A percentile compares a stretch with the other conserved stretches of the same genome.
Evolutionary conservation across 1,140 invertebrate species (phyloP).

Genomic region (Drosophila sp.): DNA sequence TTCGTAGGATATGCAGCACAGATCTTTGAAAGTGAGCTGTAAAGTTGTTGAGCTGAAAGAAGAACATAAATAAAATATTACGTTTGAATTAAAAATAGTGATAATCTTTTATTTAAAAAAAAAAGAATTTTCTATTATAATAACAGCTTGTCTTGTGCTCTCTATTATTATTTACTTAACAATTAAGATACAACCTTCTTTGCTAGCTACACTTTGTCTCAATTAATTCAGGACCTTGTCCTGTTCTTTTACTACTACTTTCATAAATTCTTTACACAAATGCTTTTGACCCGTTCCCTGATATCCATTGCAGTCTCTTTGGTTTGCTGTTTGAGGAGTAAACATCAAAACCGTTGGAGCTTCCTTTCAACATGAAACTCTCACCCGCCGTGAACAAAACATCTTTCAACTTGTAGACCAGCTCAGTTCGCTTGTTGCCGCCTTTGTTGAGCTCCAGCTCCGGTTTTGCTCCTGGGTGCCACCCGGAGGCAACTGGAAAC

Average conservation of each 20-base stretch:
- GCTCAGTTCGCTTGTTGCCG: constrained; percentile 54
- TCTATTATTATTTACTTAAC: constrained; percentile 7
- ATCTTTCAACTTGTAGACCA: constrained; percentile 60
- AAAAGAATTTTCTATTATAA: not conserved
- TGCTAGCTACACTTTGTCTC: constrained; percentile 6
- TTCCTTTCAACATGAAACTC: constrained; percentile 71
- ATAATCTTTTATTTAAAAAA: too few species aligned
- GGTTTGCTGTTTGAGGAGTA: constrained; percentile 44
- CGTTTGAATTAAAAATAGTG: too few species aligned
- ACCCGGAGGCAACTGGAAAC: constrained; percentile 37
- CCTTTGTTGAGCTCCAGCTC: constrained; percentile 41
- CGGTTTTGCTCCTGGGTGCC: constrained; percentile 16
- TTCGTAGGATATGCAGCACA: not conserved
- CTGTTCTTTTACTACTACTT: not conserved
- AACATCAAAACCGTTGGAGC: constrained; percentile 64
- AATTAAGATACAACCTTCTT: not conserved
- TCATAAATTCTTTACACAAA: constrained; percentile 15
- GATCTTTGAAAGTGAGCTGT: not conserved
- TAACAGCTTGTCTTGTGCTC: not conserved
- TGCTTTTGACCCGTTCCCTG: constrained; percentile 2
- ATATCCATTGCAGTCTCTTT: constrained; percentile 34
- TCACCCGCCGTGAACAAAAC: constrained; percentile 53
- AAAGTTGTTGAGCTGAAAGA: not conserved
- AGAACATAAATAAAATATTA: not conserved
- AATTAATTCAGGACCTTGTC: constrained; percentile 7